A percentile compares a stretch with the other conserved stretches of the same genome.
Evolutionary conservation across 1,140 invertebrate genomes (phyloP).

Genomic region (Temnothorax longispinosus): DNA sequence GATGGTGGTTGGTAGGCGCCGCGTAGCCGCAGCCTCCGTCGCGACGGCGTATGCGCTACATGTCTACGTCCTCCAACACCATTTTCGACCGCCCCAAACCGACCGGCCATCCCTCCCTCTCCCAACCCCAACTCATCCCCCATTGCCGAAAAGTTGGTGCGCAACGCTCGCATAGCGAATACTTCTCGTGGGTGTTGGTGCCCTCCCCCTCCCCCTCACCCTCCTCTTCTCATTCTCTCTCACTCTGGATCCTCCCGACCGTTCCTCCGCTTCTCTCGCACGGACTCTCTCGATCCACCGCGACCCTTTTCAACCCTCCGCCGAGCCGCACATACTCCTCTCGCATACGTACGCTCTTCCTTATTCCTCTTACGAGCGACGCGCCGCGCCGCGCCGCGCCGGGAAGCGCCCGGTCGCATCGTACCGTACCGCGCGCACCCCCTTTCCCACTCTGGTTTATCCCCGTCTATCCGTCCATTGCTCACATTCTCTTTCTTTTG

Average conservation of each 20-base stretch:
- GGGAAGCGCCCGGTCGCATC: background rate
- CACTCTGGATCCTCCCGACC: slow-evolving; percentile 32
- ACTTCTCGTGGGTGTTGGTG: slow-evolving; percentile 66
- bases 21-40: slow-evolving; percentile 86
- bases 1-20: slow-evolving; percentile 86
- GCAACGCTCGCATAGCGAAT: slow-evolving; percentile 62
- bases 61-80: slow-evolving; percentile 76
- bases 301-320: slow-evolving; percentile 3
- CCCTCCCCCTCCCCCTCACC: background rate
- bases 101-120: slow-evolving; percentile 37
- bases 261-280: background rate
- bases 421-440: background rate
- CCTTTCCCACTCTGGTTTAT: slow-evolving; percentile 56
- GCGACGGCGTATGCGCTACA: slow-evolving; percentile 84
- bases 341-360: slow-evolving; percentile 42
- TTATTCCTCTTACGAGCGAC: slow-evolving; percentile 15
- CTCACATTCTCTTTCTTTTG: slow-evolving; percentile 58
- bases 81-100: slow-evolving; percentile 66
- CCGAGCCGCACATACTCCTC: slow-evolving; percentile 47
- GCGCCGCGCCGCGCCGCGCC: background rate
- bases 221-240: background rate
- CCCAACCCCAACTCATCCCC: slow-evolving; percentile 39
- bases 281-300: slow-evolving; percentile 34
- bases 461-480: slow-evolving; percentile 55
- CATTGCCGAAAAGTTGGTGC: slow-evolving; percentile 66